Conservation (phyloP, 2,888 invertebrate species). For the Criorhina ranunculi region DNA sequence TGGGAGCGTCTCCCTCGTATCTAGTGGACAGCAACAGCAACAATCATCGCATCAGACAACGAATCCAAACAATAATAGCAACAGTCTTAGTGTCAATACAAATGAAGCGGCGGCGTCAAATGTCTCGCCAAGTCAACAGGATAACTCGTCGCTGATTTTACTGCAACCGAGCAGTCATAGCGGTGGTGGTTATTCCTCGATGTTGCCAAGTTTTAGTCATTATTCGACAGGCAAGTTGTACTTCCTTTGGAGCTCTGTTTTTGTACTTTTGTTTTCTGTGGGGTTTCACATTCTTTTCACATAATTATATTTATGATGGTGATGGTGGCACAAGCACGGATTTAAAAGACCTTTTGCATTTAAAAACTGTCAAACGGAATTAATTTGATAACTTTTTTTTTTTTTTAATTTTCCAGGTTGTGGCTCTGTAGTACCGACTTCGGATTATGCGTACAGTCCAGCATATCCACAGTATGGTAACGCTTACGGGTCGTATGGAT, state of each 20-base stretch:
- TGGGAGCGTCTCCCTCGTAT: conserved; percentile 11
- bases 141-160: conserved; percentile 84
- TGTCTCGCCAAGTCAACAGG: conserved; percentile 79
- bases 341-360: neutral
- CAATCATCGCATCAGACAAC: conserved; percentile 79
- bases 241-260: conserved; percentile 32
- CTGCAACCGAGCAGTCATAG: conserved; percentile 86
- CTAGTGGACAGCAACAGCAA: conserved; percentile 81
- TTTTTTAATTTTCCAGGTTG: conserved; percentile 85
- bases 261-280: conserved; percentile 23
- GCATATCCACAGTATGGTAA: conserved; percentile 87
- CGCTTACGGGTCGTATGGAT: conserved; percentile 87
- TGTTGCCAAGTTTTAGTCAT: conserved; percentile 89
- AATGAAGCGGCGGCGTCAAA: conserved; percentile 71
- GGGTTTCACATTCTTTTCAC: conserved; percentile 24
- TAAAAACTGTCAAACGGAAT: neutral
- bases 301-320: conserved; percentile 28
- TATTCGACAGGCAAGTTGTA: conserved; percentile 88
- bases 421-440: conserved; percentile 87
- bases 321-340: conserved; percentile 55
- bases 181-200: conserved; percentile 86
- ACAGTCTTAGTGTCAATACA: conserved; percentile 70
- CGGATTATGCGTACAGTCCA: conserved; percentile 90
- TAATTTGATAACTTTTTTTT: conserved; percentile 6
- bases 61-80: conserved; percentile 70